phyloP scores from a whole-genome alignment of 2,888 invertebrate species.

The Drosophila recens region DNA sequence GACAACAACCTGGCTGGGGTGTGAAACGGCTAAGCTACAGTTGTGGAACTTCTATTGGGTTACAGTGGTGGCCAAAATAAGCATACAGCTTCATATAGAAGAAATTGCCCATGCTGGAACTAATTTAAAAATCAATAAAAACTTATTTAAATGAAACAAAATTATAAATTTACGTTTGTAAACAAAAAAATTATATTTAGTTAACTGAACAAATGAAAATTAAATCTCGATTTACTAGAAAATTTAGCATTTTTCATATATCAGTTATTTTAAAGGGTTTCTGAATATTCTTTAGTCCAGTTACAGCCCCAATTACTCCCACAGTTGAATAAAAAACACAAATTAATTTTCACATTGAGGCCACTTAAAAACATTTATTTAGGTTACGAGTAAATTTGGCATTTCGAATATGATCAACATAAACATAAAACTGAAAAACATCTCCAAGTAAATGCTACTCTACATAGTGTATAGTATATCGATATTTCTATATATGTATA shows the following conservation, averaged over 20 bases:
- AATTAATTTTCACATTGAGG: conserved; percentile 39
- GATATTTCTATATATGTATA: conserved; percentile 8
- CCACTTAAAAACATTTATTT: conserved; percentile 56
- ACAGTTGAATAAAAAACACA: background rate
- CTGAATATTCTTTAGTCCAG: no score
- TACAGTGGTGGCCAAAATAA: conserved; percentile 30
- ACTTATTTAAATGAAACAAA: no score
- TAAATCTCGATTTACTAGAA: no score
- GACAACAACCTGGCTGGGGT: conserved; percentile 21
- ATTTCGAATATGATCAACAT: conserved; percentile 66
- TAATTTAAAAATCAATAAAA: no score
- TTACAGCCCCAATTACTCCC: background rate
- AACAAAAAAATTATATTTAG: background rate
- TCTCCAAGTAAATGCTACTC: conserved; percentile 21
- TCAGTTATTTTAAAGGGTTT: no score
- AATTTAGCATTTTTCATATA: no score
- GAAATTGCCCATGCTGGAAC: no score
- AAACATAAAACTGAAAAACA: conserved; percentile 40
- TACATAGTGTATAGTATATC: conserved; percentile 24
- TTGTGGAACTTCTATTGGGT: background rate
- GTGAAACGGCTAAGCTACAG: background rate
- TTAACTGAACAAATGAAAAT: background rate
- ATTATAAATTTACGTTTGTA: no score
- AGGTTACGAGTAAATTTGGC: conserved; percentile 58
- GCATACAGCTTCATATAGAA: no score